Evolutionary conservation across 1,140 invertebrate genomes (phyloP), one percentile per base, ranked within the genome.

Genomic region (Globodera ellingtonae): DNA sequence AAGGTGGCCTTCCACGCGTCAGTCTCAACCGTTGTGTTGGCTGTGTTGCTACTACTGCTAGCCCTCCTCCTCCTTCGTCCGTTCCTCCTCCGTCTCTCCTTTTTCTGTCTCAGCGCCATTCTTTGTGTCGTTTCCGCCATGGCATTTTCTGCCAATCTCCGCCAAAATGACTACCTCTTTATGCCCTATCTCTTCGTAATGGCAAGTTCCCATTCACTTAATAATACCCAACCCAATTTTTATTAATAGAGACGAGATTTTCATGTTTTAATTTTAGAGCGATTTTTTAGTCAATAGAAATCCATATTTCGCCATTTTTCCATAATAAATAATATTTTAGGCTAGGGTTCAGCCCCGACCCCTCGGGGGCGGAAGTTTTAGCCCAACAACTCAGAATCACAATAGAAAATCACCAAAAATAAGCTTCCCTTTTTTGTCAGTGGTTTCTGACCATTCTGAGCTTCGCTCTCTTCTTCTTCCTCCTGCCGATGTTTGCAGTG

Each of bases 371-470:
- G 24, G 24, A 24, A 24, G 24, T 24, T 24, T 24, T 24, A 24
- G 24, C 24, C 24, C 24, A 24, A 24, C 24, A 24, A 24, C 24
- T 24, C 24, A 24, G 1, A 24, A 24, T 24, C 24, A 24, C 24
- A 24, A 24, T 24, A 24, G 24, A 24, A 24, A 24, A 24, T 24
- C 24, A 24, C 24, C 1, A 24, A 24, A 24, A 21, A 65, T 21
- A 13, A 15, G 59, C 21, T 13, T 65, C 59, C 21, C 13, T 65
- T 21, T 65, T 13, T 15, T 44, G 0, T 69, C 66, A 70, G 67
- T 70, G 67, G 67, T 35, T 70, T 9, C 67, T 70, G 35, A 44
- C 35, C n/a, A 70, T 70, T 47, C 8, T 70, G 35, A 44, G 67
- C 24, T 47, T 70, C 10, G 24, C 67, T 18, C 35, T 44, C 24